Evolutionary conservation across 2,797 vertebrate genomes (phyloP).

Genomic region (Hoplostethus atlanticus): DNA sequence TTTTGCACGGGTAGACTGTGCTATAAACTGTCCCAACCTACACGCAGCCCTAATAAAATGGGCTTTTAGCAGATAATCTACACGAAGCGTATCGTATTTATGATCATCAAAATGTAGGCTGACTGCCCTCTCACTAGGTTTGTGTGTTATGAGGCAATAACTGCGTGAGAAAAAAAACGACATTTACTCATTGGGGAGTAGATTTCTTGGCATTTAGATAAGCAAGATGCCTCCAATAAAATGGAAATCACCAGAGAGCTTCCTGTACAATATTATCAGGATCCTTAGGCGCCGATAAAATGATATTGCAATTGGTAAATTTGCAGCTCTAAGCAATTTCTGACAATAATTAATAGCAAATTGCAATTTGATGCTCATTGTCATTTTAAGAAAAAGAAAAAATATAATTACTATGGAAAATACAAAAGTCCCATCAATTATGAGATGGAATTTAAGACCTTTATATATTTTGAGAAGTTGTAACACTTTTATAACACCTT

Average conservation of each 20-base stretch:
- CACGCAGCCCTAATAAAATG: constrained; percentile 31
- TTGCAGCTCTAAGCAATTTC: neutral
- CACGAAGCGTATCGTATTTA: neutral
- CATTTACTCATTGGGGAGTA: constrained; percentile 14
- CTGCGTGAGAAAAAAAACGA: neutral
- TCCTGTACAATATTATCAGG: neutral
- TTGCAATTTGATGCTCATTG: no score
- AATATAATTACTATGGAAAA: no score
- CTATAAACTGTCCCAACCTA: constrained; percentile 29
- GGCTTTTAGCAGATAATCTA: neutral
- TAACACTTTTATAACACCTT: neutral
- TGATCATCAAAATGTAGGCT: neutral
- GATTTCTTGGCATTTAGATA: neutral
- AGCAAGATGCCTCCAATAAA: constrained; percentile 33
- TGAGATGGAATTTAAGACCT: neutral
- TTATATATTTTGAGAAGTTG: neutral
- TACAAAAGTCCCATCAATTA: neutral
- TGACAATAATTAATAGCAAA: neutral
- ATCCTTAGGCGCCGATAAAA: neutral
- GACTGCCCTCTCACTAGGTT: neutral
- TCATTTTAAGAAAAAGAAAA: no score
- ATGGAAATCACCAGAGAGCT: constrained; percentile 16
- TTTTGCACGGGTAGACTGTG: constrained; percentile 21
- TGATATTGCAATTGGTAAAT: neutral
- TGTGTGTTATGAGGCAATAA: constrained; percentile 4